Evolutionary conservation across 2,888 invertebrate genomes (phyloP), one percentile per base, ranked within the genome.

Genomic region (Tachina lurida): DNA sequence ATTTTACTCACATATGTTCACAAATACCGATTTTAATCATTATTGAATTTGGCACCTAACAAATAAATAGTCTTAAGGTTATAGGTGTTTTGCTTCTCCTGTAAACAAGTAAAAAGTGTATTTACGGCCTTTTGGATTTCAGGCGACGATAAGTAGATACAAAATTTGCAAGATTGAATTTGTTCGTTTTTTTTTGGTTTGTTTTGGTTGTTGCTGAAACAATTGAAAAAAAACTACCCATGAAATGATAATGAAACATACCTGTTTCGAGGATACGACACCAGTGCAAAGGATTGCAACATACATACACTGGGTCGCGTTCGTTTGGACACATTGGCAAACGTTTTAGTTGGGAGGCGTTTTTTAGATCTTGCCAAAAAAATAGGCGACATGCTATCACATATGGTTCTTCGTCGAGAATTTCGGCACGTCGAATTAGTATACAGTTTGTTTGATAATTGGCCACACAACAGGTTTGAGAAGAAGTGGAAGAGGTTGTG

Each of bases 251-350:
- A 19, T 41, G 22, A 41, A 56, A 63, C 76, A 95, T 94, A 97
- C 97, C 97, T 94, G 96, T 95, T 93, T 95, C 95, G 94, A 95
- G 95, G 90, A 97, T 95, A 90, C 96, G 95, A 93, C 96, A 97
- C 97, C 97, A 97, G 93, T 98, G 98, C 93, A 96, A 96, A 87
- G 97, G 97, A 94, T 98, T 98, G 94, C 97, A 97, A 94, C 97
- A 98, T 89, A 95, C 94, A 92, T 95, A 95, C 77, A 95, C 94
- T 81, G 94, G 94, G 92, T 95, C 95, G 90, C 95, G 95, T 90
- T 94, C 91, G 89, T 89, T 92, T 76, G 90, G 93, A 93, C 97
- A 97, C 89, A 94, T 94, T 84, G 97, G 96, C 91, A 97, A 94
- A 90, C 96, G 94, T 91, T 96, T 95, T 89, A 97, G 94, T 92